Base-by-base conservation (phyloP, 2,797 vertebrate species). In the Sus cebifrons region DNA sequence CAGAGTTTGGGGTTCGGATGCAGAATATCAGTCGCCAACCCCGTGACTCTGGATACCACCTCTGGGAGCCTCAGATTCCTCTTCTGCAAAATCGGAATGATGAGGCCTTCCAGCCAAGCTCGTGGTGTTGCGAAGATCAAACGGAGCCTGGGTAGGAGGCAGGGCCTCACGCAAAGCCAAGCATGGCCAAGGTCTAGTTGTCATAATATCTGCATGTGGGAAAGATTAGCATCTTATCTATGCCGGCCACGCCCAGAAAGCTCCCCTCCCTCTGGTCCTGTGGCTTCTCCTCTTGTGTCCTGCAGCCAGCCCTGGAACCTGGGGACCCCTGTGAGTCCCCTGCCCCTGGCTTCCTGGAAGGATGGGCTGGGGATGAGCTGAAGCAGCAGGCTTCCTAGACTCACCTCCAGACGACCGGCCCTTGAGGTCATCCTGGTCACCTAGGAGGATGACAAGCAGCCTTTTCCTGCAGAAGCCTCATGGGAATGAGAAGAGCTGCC, bases 11-110 rank as follows among this genome's bases (percentile, higher is more conserved):
- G 25, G 21, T 75, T 21, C 52, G 40, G 60, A 49, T 25, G 54
- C 64, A 44, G 65, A 77, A 36, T 21, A 18, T 3, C 49, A 2
- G 25, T 40, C 3, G 0, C 64, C 0, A 0, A 21, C 1, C 44
- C 60, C 1, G 0, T 40, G 78, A 40, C n/a, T 9, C n/a, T 17
- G 32, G 71, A 27, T 56, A 0, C 83, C 16, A 10, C n/a, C 75
- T 52, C 27, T 52, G 89, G 65, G 15, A 86, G 11, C 70, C 71
- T 78, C 32, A 2, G 2, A 58, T 18, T 65, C 32, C 20, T 36
- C 62, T 49, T 73, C 90, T 58, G 13, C 27, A 3, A 68, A 49
- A 11, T 27, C n/a, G 56, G 23, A 52, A 17, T 62, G 20, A 73
- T 27, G 15, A 67, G 3, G 10, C 23, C 62, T 68, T 58, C 49